Percentiles rank a stretch among this genome's conserved stretches.
Evolutionary conservation across 64 coral and sea anemone species (phyloP).

Genomic region (Acropora yongei): DNA sequence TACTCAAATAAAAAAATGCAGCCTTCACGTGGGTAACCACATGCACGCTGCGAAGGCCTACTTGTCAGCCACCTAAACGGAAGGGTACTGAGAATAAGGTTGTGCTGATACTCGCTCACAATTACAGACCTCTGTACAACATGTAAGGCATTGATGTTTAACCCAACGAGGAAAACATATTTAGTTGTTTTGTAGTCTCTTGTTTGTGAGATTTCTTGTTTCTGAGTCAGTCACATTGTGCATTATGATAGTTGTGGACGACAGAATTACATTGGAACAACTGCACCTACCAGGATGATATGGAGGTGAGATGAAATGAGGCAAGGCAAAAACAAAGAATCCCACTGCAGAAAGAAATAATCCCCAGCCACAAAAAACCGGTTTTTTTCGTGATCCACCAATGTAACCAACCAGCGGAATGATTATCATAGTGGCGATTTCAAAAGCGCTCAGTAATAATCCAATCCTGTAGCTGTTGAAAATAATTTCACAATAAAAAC

Average conservation of each 20-base stretch:
- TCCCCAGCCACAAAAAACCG: conserved; percentile 57
- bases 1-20: no score
- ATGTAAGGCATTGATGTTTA: neutral
- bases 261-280: no score
- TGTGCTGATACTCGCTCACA: no score
- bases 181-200: no score
- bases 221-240: no score
- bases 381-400: conserved; percentile 53
- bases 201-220: neutral
- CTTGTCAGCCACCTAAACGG: no score
- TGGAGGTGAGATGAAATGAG: conserved; percentile 34
- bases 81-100: no score
- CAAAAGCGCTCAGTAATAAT: conserved; percentile 37
- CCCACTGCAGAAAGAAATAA: conserved; percentile 50
- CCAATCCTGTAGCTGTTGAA: conserved; percentile 47
- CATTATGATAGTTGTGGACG: no score
- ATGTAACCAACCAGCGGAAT: conserved; percentile 60
- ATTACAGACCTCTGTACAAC: no score
- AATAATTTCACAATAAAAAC: neutral
- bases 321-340: conserved; percentile 53
- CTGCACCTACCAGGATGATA: conserved; percentile 55
- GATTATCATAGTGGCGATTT: conserved; percentile 40
- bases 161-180: neutral
- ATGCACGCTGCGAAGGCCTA: no score
- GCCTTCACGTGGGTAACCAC: no score